Evolutionary conservation across 2,797 vertebrate species (phyloP), one percentile per base, ranked within the genome.

Genomic region (Pantherophis alleghaniensis): DNA sequence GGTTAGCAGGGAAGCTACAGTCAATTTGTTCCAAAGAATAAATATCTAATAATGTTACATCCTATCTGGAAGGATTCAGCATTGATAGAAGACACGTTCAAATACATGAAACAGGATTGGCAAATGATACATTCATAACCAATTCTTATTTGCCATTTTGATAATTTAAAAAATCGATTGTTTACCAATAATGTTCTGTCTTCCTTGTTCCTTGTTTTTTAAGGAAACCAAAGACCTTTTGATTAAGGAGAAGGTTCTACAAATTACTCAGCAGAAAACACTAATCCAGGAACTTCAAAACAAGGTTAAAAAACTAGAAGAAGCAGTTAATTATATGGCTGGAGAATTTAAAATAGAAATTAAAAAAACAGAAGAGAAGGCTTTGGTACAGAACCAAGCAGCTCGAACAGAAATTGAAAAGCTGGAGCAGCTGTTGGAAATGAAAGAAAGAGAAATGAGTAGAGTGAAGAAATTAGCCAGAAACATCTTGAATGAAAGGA

Each of bases 371-470:
- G 96, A 97, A 94, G 94, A 90, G 60, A 96, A 91, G 66, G 94
- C 93, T 26, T 63, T 95, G 87, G 91, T 97, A 92, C 95, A 96
- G 92, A 95, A 96, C n/a, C 97, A 98, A 92, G 97, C 97, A 7
- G 95, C 97, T 74, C 94, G 90, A 47, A 93, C 96, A 12, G 98
- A 98, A 96, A 89, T 98, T 37, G 96, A 97, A 91, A 98, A 98
- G 89, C 94, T 99, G 90, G 98, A 98, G 95, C 97, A 97, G 7
- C 95, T 98, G 60, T 96, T 99, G n/a, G 92, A 97, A 92, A 96
- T 97, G 97, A 98, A 98, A 86, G 98, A 98, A 90, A 97, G 59
- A 91, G 98, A 99, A 96, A 96, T 98, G 96, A 97, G 96, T 56
- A 95, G 97, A 53, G 95, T 98, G 47, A 99, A 98, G 96, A 97